A percentile compares a stretch with the other conserved stretches of the same genome.
Conservation (phyloP, 2,797 vertebrate species). For the Chrysocyon brachyurus region DNA sequence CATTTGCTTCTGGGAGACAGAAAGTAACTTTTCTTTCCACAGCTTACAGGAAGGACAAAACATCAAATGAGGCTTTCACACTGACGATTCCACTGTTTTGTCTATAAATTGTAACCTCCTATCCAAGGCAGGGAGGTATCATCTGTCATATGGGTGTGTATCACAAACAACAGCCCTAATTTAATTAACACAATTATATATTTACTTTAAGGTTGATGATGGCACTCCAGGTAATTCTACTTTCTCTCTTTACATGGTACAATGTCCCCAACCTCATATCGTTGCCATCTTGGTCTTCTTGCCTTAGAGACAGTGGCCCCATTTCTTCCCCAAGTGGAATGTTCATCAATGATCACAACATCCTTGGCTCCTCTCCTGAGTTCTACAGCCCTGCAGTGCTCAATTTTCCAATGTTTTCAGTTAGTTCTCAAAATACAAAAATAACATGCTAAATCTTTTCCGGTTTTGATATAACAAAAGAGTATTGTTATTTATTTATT, state of each 20-base stretch:
- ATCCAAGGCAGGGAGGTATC: not conserved
- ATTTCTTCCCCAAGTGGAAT: not conserved
- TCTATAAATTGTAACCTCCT: not conserved
- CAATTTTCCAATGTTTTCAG: not conserved
- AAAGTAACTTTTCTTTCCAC: not conserved
- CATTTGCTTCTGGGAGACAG: not conserved
- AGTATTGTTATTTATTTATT: no score
- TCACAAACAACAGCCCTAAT: not conserved
- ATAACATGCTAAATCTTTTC: not conserved
- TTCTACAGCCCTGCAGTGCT: not conserved
- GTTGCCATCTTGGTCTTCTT: not conserved
- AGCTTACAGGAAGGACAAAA: not conserved
- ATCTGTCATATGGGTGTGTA: not conserved
- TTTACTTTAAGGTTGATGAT: not conserved
- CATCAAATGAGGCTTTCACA: not conserved
- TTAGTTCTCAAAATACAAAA: not conserved
- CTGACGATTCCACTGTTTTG: not conserved
- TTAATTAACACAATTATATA: not conserved
- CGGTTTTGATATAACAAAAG: not conserved
- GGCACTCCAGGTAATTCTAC: not conserved
- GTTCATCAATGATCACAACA: not conserved
- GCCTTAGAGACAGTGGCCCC: not conserved
- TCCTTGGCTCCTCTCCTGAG: not conserved
- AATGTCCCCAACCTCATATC: not conserved
- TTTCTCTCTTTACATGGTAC: not conserved